Base-by-base conservation (phyloP, 1,140 invertebrate species). In the Brachionus calyciflorus region DNA sequence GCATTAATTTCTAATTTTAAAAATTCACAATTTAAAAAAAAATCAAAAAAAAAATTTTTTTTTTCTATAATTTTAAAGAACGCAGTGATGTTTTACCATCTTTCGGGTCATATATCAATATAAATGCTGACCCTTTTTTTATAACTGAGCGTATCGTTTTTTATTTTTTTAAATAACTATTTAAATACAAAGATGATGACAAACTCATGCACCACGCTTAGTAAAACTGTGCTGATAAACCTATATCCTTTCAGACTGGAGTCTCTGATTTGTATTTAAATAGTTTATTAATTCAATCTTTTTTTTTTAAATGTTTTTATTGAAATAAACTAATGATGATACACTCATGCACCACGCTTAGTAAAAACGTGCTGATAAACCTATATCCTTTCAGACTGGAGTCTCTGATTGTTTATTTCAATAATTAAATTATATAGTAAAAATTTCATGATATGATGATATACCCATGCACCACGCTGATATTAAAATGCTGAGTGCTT, bases 311-410 rank as follows among this genome's bases (percentile, higher is more conserved):
- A n/a, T 33, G 17, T 37, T 37, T 60, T 60, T 28, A 33, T 33
- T 17, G 37, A 37, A 37, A 37, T 60, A 28, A 60, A 14, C 17
- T 33, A n/a, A 60, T 60, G 55, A 60, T 60, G 55, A 60, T 60
- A 60, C 55, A 60, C 14, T 17, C 55, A 60, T 60, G 55, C 55
- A 60, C 55, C 55, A 60, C 55, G 55, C 55, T 60, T 60, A 60
- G 55, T 37, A 33, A 14, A n/a, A 33, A 60, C 30, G 37, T 60
- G 55, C 55, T 60, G 55, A 60, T 28, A 37, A 37, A 37, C 33
- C 3, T 37, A 37, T 37, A 37, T 37, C 55, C 37, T 60, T 60
- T 24, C 55, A 60, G 55, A 60, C 55, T 60, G 37, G 55, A 60
- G 55, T 60, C 37, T 60, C 55, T 60, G 55, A 60, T 33, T 37